Base-by-base conservation (phyloP, 2,888 invertebrate species). In the Apamea monoglypha region DNA sequence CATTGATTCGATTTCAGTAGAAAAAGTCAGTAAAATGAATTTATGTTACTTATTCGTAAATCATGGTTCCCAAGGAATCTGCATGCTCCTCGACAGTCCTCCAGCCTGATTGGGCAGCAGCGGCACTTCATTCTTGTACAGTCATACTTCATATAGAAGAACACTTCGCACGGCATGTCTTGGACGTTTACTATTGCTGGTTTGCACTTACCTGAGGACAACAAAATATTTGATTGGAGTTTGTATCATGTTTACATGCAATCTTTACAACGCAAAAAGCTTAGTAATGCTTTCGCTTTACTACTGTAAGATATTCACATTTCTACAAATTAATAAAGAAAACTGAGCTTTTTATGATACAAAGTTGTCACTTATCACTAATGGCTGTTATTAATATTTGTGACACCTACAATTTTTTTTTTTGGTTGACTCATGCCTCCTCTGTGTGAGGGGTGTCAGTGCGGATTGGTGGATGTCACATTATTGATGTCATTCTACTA, bases 121-220 rank as follows among this genome's bases (percentile, higher is more conserved):
- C 14, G 29, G 29, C 18, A 25, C 18, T 44, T 18, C 29, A n/a
- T 32, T 44, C 18, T 53, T 36, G 74, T 14, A 16, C 16, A 50
- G 47, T 50, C 3, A 47, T 16, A 4, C 5, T n/a, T n/a, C n/a
- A n/a, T n/a, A n/a, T n/a, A n/a, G 14, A 50, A 50, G 16, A 50
- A 50, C 16, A 6, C 47, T 50, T 14, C 47, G 47, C 16, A 50
- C 4, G 47, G 47, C 47, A 50, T 5, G 47, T 50, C 47, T 50
- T 16, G 47, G 16, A 50, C 16, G 47, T 50, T 50, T 50, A 50
- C 47, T 50, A 50, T 16, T 50, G 16, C 16, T 50, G 47, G 16
- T 50, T 40, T 21, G 40, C 63, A 79, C 69, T 79, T 44, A 79
- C 78, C 78, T 79, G 69, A 14, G 69, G 44, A 69, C n/a, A 78